phyloP scores from a whole-genome alignment of 2,888 invertebrate species.

The Azorinus chamasolen region DNA sequence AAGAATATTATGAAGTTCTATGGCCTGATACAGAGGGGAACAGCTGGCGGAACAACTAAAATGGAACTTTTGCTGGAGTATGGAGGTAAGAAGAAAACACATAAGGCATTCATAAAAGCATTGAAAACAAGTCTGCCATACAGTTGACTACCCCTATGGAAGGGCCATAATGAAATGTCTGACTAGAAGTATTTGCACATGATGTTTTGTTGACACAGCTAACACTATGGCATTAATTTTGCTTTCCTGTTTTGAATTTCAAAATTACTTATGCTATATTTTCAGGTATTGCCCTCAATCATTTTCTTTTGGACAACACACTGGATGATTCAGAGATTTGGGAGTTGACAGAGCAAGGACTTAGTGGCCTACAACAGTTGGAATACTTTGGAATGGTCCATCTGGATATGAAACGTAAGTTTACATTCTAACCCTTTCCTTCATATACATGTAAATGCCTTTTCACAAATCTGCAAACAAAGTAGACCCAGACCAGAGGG shows the following conservation, averaged over 20 bases:
- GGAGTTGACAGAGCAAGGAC: slow-evolving; percentile 34
- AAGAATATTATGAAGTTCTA: slow-evolving; percentile 55
- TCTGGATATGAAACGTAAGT: slow-evolving; percentile 50
- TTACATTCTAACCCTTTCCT: not conserved
- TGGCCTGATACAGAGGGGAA: slow-evolving; percentile 57
- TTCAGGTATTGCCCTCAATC: slow-evolving; percentile 25
- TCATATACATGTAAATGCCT: no score
- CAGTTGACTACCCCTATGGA: not conserved
- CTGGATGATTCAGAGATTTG: slow-evolving; percentile 32
- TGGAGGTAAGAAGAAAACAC: slow-evolving; percentile 65
- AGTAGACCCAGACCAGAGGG: no score
- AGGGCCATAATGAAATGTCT: no score
- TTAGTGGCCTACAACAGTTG: slow-evolving; percentile 42
- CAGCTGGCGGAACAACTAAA: not conserved
- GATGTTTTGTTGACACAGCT: no score
- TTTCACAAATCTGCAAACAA: no score
- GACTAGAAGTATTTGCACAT: no score
- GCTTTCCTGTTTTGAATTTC: no score
- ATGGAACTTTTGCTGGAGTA: slow-evolving; percentile 64
- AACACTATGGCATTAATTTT: no score
- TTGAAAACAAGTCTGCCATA: not conserved
- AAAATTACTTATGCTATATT: no score
- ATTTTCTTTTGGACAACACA: slow-evolving; percentile 13
- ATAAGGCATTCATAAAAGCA: no score
- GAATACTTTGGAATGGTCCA: slow-evolving; percentile 52